These are phyloP conservation scores for Ceratotherium simum DNA, from an alignment of 2,113 vertebrate genomes.

Conservation along the genomic window DNA sequence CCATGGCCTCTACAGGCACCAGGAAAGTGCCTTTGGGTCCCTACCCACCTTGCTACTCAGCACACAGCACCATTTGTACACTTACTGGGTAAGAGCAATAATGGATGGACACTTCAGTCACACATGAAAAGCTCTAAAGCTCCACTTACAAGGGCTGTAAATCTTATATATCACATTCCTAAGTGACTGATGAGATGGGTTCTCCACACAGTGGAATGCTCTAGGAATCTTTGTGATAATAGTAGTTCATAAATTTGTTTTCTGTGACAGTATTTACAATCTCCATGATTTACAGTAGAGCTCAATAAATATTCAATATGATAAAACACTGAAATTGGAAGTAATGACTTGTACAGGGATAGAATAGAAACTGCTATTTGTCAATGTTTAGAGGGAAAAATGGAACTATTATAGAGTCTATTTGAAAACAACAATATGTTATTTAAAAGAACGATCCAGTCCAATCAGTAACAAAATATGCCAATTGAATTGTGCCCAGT, in stretches of 20 bases:
- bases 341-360: slow-evolving; percentile 80
- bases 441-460: slow-evolving; percentile 77
- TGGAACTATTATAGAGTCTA: slow-evolving; percentile 48
- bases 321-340: slow-evolving; percentile 69
- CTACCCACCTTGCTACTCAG: not conserved
- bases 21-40: not conserved
- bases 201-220: not conserved
- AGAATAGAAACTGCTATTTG: slow-evolving; percentile 73
- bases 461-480: slow-evolving; percentile 75
- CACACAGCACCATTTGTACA: not conserved
- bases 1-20: not conserved
- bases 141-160: not conserved
- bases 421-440: slow-evolving; percentile 72
- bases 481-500: slow-evolving; percentile 70
- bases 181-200: slow-evolving; percentile 34
- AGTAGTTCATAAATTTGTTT: slow-evolving; percentile 38
- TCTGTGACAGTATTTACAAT: slow-evolving; percentile 73
- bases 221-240: not conserved
- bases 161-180: not conserved
- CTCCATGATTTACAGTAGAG: slow-evolving; percentile 77
- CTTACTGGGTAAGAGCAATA: not conserved
- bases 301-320: slow-evolving; percentile 77
- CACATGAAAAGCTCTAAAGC: slow-evolving; percentile 4
- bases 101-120: not conserved
- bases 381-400: slow-evolving; percentile 72